These are phyloP conservation scores for Sinelater perroti DNA, from an alignment of 2,888 invertebrate genomes.

Conservation along the genomic window DNA sequence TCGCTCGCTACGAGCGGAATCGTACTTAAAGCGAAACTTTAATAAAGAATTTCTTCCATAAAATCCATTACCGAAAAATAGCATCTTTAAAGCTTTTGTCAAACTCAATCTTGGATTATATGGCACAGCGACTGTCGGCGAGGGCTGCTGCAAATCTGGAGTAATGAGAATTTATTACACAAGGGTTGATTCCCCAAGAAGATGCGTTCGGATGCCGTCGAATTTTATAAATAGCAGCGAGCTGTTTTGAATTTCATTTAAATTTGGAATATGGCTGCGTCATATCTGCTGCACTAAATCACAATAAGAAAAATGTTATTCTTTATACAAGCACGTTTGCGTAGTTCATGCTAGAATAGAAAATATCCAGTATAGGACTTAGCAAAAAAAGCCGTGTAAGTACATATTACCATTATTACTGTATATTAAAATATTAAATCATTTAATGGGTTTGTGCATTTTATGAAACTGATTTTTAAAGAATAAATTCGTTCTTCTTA, in stretches of 20 bases:
- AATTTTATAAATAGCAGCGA: constrained; percentile 2
- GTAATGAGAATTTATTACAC: constrained; percentile 21
- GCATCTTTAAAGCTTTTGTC: constrained; percentile 31
- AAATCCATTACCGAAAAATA: constrained; percentile 31
- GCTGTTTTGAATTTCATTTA: too few relatives aligned
- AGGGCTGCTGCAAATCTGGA: constrained; percentile 9
- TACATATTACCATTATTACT: too few relatives aligned
- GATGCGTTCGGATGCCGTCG: background rate
- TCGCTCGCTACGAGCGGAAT: constrained; percentile 28
- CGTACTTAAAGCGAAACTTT: constrained; percentile 33
- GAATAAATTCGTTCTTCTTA: too few relatives aligned
- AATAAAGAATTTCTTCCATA: constrained; percentile 34
- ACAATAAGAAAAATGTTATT: too few relatives aligned
- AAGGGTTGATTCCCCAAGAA: background rate
- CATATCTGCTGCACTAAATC: too few relatives aligned
- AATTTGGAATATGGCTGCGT: background rate
- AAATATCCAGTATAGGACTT: too few relatives aligned
- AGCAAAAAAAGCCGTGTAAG: too few relatives aligned
- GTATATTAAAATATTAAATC: too few relatives aligned
- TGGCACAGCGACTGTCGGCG: constrained; percentile 7
- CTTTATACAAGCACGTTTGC: too few relatives aligned
- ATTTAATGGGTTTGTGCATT: too few relatives aligned
- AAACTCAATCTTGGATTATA: constrained; percentile 31
- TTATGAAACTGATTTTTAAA: too few relatives aligned
- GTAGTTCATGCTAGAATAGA: too few relatives aligned